Evolutionary conservation across 2,888 invertebrate genomes (phyloP).

Genomic region (Philonicus albiceps): DNA sequence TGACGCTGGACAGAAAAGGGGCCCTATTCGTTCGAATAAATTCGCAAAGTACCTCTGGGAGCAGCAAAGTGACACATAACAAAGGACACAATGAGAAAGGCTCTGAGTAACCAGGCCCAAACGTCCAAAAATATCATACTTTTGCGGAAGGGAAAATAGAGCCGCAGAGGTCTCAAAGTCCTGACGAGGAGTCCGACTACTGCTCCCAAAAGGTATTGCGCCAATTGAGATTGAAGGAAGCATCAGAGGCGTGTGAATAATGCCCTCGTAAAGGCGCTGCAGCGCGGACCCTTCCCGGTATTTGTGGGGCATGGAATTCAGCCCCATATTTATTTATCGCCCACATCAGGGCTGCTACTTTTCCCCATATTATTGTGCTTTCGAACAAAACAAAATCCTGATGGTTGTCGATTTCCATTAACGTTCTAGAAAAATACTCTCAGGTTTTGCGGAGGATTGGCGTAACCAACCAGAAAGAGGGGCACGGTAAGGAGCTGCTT

Average conservation of each 20-base stretch:
- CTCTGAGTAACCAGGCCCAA: not conserved
- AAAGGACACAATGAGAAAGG: not conserved
- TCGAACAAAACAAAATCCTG: slow-evolving; percentile 31
- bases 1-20: not conserved
- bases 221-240: slow-evolving; percentile 22
- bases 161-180: not conserved
- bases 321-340: slow-evolving; percentile 29
- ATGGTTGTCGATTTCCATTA: slow-evolving; percentile 37
- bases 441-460: not conserved
- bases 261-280: not conserved
- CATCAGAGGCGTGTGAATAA: slow-evolving; percentile 17
- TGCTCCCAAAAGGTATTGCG: not conserved
- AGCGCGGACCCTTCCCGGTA: not conserved
- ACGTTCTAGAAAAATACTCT: slow-evolving; percentile 24
- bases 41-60: slow-evolving; percentile 32
- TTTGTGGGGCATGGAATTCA: not conserved
- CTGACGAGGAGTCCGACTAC: not conserved
- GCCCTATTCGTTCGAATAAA: slow-evolving; percentile 27
- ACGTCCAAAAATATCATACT: slow-evolving; percentile 7
- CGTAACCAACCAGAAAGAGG: slow-evolving; percentile 23
- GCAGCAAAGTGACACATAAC: slow-evolving; percentile 26
- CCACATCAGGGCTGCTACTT: slow-evolving; percentile 16
- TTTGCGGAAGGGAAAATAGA: not conserved
- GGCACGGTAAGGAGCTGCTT: not conserved
- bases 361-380: slow-evolving; percentile 17